phyloP scores from a whole-genome alignment of 2,113 vertebrate species.

The Arvicanthis niloticus region DNA sequence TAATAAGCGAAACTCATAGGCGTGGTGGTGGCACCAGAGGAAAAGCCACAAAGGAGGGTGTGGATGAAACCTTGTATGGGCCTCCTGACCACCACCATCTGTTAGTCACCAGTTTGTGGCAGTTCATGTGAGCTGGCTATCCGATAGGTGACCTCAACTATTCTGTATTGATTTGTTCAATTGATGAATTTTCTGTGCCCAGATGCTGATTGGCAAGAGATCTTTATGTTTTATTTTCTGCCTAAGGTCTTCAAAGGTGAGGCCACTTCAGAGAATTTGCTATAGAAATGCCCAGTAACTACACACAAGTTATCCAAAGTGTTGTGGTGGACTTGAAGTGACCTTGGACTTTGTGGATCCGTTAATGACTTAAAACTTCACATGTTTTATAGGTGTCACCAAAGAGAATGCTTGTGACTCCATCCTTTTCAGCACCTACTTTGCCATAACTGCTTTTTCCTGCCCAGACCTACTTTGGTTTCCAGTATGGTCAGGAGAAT shows the following conservation, averaged over 20 bases:
- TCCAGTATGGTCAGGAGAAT: not conserved
- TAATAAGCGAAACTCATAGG: conserved; percentile 73
- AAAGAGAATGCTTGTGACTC: not conserved
- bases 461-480: not conserved
- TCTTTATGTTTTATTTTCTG: conserved; percentile 21
- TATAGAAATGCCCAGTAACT: not conserved
- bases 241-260: not conserved
- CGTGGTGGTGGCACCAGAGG: conserved; percentile 55
- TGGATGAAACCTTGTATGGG: conserved; percentile 65
- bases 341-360: not conserved
- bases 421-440: not conserved
- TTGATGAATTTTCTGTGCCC: not conserved
- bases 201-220: not conserved
- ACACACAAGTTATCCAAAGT: not conserved
- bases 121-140: not conserved
- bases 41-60: conserved; percentile 69
- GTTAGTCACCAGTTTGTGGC: conserved; percentile 32
- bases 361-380: not conserved
- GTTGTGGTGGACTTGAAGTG: not conserved
- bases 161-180: not conserved
- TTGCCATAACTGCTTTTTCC: accelerated
- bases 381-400: not conserved
- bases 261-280: not conserved
- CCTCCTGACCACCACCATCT: not conserved
- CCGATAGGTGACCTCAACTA: conserved; percentile 24